Conservation (phyloP, 35 echinoderm and acorn worm species). For the Apostichopus japonicus region DNA sequence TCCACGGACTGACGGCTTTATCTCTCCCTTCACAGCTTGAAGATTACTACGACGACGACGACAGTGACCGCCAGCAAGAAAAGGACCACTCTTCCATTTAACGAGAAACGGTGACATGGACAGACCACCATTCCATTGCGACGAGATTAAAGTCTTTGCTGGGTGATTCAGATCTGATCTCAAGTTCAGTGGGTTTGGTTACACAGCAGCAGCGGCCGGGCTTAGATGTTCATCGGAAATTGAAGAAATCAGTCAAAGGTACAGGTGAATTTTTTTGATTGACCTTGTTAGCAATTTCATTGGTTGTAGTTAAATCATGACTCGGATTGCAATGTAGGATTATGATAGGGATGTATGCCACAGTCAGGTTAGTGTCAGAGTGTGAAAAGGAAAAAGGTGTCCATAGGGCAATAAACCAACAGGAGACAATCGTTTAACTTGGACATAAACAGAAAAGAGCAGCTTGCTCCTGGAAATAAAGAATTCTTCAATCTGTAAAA, state of each 20-base stretch:
- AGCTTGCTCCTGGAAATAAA: no score
- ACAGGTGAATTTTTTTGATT: background rate
- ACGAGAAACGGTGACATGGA: background rate
- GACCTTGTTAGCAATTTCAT: background rate
- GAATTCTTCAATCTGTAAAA: no score
- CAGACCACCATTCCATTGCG: background rate
- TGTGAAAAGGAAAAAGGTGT: no score
- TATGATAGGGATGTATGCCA: no score
- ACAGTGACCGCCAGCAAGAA: background rate
- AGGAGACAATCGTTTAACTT: no score
- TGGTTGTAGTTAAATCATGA: background rate
- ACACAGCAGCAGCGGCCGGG: background rate
- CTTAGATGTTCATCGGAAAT: background rate
- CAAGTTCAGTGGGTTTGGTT: background rate
- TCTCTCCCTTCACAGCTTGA: constrained; percentile 7
- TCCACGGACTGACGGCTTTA: background rate
- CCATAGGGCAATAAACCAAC: no score
- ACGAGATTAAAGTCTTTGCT: constrained; percentile 12
- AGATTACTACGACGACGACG: background rate
- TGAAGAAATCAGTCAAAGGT: background rate
- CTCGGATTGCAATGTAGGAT: background rate
- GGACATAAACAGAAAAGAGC: no score
- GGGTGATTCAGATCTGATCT: constrained; percentile 6
- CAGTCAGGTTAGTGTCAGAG: no score
- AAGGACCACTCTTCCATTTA: background rate